Conservation (phyloP, 2,888 invertebrate species). For the Protodeltote pygarga region DNA sequence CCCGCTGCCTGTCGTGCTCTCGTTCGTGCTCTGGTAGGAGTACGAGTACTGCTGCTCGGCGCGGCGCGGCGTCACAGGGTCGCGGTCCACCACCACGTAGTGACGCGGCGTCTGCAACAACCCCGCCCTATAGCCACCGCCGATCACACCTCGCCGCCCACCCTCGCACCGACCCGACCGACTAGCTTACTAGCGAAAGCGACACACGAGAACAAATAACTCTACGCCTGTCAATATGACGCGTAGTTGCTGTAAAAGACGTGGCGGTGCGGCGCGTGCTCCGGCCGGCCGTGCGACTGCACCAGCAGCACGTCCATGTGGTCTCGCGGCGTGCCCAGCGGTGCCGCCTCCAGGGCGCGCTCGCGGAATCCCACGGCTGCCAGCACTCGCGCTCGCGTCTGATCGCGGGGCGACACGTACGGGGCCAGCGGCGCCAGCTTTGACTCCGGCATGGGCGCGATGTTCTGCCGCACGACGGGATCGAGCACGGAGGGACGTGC, state of each 20-base stretch:
- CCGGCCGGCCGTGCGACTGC: constrained; percentile 86
- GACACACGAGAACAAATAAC: constrained; percentile 70
- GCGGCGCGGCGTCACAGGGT: constrained; percentile 88
- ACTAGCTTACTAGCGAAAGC: constrained; percentile 78
- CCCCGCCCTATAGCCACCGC: constrained; percentile 73
- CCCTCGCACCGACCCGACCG: constrained; percentile 72
- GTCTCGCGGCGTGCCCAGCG: constrained; percentile 87
- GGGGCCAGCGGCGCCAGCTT: constrained; percentile 88
- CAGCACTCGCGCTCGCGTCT: constrained; percentile 88
- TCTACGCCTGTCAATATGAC: constrained; percentile 70
- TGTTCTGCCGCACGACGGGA: constrained; percentile 88
- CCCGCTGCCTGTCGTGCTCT: constrained; percentile 79
- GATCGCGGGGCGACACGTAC: constrained; percentile 90
- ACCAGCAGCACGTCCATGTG: constrained; percentile 90
- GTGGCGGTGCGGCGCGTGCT: constrained; percentile 81
- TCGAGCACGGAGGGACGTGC: constrained; percentile 80
- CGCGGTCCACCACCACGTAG: constrained; percentile 94
- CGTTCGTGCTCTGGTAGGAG: constrained; percentile 90
- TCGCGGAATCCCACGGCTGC: constrained; percentile 87
- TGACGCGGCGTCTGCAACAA: constrained; percentile 95
- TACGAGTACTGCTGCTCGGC: constrained; percentile 95
- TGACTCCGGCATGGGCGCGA: constrained; percentile 87
- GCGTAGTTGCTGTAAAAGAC: constrained; percentile 86
- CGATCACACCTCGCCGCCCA: constrained; percentile 67
- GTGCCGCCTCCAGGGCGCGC: constrained; percentile 86